Conservation (phyloP, 2,797 vertebrate genomes). For the Acanthiza pusilla region DNA sequence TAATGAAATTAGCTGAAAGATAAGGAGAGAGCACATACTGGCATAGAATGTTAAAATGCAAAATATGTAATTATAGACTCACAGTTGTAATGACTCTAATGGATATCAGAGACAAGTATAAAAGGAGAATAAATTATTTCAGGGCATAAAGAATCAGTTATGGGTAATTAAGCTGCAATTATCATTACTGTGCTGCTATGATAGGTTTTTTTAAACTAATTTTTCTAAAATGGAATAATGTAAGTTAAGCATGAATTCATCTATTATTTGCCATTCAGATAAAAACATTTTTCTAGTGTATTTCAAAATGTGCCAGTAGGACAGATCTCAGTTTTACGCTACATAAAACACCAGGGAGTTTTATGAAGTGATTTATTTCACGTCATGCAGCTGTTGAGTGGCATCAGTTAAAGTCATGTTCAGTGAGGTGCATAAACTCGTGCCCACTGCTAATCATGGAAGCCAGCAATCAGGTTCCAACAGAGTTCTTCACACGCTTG, state of each 20-base stretch:
- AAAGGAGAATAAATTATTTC: constrained; percentile 57
- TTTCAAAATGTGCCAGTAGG: constrained; percentile 8
- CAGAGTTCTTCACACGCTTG: neutral
- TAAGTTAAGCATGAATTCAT: constrained; percentile 11
- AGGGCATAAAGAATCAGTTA: constrained; percentile 43
- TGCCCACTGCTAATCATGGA: neutral
- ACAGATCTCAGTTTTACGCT: neutral
- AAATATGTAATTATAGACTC: constrained; percentile 47
- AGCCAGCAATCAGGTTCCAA: neutral
- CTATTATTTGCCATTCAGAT: constrained; percentile 17
- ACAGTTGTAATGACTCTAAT: constrained; percentile 49
- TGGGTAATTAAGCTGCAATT: constrained; percentile 54
- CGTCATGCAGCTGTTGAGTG: neutral
- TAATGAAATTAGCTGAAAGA: constrained; percentile 49
- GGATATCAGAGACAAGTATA: constrained; percentile 44
- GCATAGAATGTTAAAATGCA: constrained; percentile 32
- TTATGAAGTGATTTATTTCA: neutral
- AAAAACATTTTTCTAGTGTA: constrained; percentile 28
- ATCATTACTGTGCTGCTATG: constrained; percentile 40
- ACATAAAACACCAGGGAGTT: neutral
- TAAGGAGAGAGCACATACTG: constrained; percentile 3
- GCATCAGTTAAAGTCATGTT: neutral
- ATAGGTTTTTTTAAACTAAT: neutral
- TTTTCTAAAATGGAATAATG: constrained; percentile 23
- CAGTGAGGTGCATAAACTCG: neutral